Evolutionary conservation across 2,797 vertebrate genomes (phyloP), one percentile per base, ranked within the genome.

Genomic region (Antennarius maculatus): DNA sequence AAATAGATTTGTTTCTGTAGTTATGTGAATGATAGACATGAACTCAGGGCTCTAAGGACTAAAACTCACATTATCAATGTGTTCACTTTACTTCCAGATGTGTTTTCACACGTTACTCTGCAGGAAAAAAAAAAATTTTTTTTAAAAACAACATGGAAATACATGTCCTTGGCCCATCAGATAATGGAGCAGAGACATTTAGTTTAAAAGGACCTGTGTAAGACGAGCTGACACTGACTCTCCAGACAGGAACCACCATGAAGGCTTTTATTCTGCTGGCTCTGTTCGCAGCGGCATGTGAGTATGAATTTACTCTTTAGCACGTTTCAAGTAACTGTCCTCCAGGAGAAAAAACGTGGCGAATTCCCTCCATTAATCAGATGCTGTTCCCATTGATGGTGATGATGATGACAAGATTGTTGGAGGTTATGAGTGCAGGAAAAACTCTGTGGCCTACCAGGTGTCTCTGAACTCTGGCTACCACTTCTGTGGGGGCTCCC

Each of bases 401-500:
- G 89, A 87, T 52, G 92, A 89, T 11, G 90, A 85, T 16, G 91
- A 91, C 67, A 93, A 92, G 84, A 94, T 94, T 7, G 88, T 94
- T 0, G 92, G 93, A 60, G 94, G 93, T 17, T 87, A 84, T 0
- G 90, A 93, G 83, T 91, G 92, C 70, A 57, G 28, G 5, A 89
- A 86, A 69, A 89, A 93, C 81, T 83, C 91, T n/a, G 83, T 81
- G 37, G 14, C 90, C 29, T 94, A 93, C 88, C 89, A 91, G 68
- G 92, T 86, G 9, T 92, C 90, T 61, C 82, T 94, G 71, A 91
- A 82, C 18, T 0, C 42, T 7, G 91, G 90, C n/a, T 91, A 90
- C 76, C 89, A 90, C 71, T 86, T 90, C 78, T 94, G 93, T 56
- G 93, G 92, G 43, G 93, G 87, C n/a, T 91, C 92, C 65, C 89